phyloP scores from a whole-genome alignment of 2,888 invertebrate genomes.

The Orthosia incerta region DNA sequence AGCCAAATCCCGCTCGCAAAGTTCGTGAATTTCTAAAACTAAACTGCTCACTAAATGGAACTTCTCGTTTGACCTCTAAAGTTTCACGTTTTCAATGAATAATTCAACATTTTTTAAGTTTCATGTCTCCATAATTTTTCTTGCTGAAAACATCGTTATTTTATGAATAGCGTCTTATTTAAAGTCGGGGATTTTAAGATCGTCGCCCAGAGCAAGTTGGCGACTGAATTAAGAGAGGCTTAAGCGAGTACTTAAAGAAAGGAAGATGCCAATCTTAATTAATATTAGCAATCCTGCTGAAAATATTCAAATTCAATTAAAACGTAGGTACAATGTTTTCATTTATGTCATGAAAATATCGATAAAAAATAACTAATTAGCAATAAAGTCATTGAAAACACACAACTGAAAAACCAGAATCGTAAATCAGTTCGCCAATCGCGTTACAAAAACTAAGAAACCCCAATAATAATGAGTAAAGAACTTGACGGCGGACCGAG shows the following conservation, averaged over 20 bases:
- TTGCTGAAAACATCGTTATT: slow-evolving; percentile 47
- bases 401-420: slow-evolving; percentile 19
- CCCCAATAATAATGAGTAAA: slow-evolving; percentile 60
- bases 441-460: slow-evolving; percentile 31
- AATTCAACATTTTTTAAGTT: slow-evolving; percentile 59
- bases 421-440: slow-evolving; percentile 19
- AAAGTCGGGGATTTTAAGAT: slow-evolving; percentile 30
- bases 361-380: background rate
- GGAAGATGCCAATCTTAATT: slow-evolving; percentile 26
- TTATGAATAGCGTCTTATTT: slow-evolving; percentile 50
- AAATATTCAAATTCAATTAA: slow-evolving; percentile 30
- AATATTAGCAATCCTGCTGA: slow-evolving; percentile 9
- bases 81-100: slow-evolving; percentile 61
- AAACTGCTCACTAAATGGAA: slow-evolving; percentile 40
- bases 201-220: slow-evolving; percentile 14
- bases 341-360: background rate
- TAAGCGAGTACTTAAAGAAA: slow-evolving; percentile 23
- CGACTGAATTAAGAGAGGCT: slow-evolving; percentile 14
- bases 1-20: slow-evolving; percentile 27
- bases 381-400: slow-evolving; percentile 5
- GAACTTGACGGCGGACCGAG: slow-evolving; percentile 56
- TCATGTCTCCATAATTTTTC: slow-evolving; percentile 57
- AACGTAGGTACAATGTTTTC: background rate
- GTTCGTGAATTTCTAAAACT: slow-evolving; percentile 36
- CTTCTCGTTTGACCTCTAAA: slow-evolving; percentile 60